Conservation (phyloP, 64 coral and sea anemone genomes). For the Pachyseris speciosa region DNA sequence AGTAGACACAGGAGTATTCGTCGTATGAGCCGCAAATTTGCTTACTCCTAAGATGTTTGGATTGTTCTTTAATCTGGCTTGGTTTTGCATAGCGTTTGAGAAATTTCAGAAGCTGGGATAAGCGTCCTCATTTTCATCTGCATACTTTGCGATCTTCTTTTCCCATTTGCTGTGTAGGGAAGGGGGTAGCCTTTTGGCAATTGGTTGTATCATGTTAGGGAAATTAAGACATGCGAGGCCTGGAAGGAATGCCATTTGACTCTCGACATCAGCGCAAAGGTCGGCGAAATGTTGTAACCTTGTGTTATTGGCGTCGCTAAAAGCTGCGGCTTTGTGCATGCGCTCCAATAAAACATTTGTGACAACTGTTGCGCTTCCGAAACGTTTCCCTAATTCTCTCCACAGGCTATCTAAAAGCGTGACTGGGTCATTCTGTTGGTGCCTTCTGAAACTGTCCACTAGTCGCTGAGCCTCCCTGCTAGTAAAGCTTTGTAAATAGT, state of each 20-base stretch:
- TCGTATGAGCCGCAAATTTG: neutral
- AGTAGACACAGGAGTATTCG: neutral
- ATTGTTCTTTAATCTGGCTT: conserved; percentile 73
- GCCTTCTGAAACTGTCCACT: conserved; percentile 26
- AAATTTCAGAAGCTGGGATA: conserved; percentile 54
- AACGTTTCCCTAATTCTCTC: conserved; percentile 23
- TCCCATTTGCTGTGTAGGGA: conserved; percentile 39
- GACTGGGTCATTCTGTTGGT: conserved; percentile 17
- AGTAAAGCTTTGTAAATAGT: conserved; percentile 34
- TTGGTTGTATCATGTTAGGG: conserved; percentile 24
- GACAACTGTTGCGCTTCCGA: conserved; percentile 26
- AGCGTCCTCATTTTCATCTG: neutral
- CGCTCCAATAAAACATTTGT: conserved; percentile 26
- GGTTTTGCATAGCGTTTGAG: conserved; percentile 34
- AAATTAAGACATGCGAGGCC: conserved; percentile 36
- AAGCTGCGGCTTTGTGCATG: neutral
- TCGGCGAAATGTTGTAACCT: conserved; percentile 23
- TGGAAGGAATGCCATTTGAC: conserved; percentile 6
- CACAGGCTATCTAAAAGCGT: neutral
- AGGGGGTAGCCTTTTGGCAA: conserved; percentile 7
- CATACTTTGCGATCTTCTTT: conserved; percentile 9
- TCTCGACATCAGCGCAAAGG: conserved; percentile 40
- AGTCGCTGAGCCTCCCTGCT: neutral
- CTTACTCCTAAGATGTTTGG: conserved; percentile 46
- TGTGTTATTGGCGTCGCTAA: neutral